phyloP scores from a whole-genome alignment of 2,797 vertebrate genomes.

The Adelosebastes latens region DNA sequence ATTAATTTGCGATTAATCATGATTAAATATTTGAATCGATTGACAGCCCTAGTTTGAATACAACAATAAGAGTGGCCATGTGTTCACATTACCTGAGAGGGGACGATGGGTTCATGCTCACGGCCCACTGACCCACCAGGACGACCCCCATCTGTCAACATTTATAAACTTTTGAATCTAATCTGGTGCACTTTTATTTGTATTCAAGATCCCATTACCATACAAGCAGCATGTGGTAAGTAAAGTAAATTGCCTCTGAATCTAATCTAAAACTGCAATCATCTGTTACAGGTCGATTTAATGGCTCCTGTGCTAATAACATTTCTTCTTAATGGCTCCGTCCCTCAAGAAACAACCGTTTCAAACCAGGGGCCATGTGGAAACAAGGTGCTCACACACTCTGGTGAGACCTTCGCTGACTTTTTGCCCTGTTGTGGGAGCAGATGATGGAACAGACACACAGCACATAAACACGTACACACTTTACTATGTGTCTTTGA shows the following conservation, averaged over 20 bases:
- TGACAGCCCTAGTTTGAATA: background rate
- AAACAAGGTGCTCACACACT: slow-evolving; percentile 23
- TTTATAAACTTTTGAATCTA: slow-evolving; percentile 11
- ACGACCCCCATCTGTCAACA: slow-evolving; percentile 18
- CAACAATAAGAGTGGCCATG: background rate
- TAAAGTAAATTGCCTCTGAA: slow-evolving; percentile 1
- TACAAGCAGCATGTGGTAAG: background rate
- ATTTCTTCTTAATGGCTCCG: slow-evolving; percentile 10
- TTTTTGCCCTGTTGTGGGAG: background rate
- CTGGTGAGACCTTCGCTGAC: slow-evolving; percentile 15
- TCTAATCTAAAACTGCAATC: slow-evolving; percentile 28
- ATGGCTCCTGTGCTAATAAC: slow-evolving; percentile 22
- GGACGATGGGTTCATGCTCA: too few species aligned
- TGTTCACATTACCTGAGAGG: background rate
- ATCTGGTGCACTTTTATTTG: slow-evolving; percentile 10
- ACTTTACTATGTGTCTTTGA: slow-evolving; percentile 45
- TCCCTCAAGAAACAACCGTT: background rate
- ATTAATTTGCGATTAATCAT: too few species aligned
- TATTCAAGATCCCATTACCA: background rate
- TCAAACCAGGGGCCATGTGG: slow-evolving; percentile 16
- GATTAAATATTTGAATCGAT: too few species aligned
- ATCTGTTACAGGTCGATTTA: slow-evolving; percentile 30
- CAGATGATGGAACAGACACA: slow-evolving; percentile 30
- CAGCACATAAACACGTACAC: slow-evolving; percentile 20
- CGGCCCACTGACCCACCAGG: background rate